A percentile compares a stretch with the other conserved stretches of the same genome.
Evolutionary conservation across 1,140 invertebrate species (phyloP).

Genomic region (Galleria mellonella): DNA sequence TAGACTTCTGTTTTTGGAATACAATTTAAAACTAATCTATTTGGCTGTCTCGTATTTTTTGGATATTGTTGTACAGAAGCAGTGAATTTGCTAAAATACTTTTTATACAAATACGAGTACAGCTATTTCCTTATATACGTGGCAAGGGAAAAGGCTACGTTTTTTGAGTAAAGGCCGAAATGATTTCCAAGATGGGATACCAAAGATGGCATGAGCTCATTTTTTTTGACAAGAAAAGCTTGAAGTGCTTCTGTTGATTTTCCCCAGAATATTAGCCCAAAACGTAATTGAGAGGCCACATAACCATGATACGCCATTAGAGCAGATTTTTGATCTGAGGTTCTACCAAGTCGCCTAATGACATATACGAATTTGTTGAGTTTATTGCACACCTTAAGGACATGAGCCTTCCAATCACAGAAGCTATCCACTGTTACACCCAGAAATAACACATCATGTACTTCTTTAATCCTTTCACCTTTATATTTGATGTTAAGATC

Average conservation of each 20-base stretch:
- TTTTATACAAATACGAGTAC: too few species aligned
- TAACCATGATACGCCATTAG: constrained; percentile 5
- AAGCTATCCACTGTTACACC: constrained; percentile 1
- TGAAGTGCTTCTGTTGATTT: background rate
- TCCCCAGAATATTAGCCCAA: constrained; percentile 1
- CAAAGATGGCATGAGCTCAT: background rate
- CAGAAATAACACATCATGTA: background rate
- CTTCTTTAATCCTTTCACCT: background rate
- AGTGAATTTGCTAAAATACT: too few species aligned
- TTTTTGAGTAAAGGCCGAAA: too few species aligned
- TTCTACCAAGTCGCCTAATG: background rate
- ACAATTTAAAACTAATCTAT: too few species aligned
- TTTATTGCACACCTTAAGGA: background rate
- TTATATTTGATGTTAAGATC: background rate
- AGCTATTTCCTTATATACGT: too few species aligned
- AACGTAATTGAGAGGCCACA: background rate
- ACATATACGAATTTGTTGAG: constrained; percentile 4
- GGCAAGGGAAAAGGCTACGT: too few species aligned
- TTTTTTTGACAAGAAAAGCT: constrained; percentile 5
- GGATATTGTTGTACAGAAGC: too few species aligned
- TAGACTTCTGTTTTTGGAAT: too few species aligned
- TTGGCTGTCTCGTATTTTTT: too few species aligned
- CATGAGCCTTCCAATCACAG: constrained; percentile 3
- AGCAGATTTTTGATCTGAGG: background rate
- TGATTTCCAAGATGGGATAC: too few species aligned